A percentile compares a stretch with the other conserved stretches of the same genome.
phyloP scores from a whole-genome alignment of 2,888 invertebrate genomes.

The Luperina testacea region DNA sequence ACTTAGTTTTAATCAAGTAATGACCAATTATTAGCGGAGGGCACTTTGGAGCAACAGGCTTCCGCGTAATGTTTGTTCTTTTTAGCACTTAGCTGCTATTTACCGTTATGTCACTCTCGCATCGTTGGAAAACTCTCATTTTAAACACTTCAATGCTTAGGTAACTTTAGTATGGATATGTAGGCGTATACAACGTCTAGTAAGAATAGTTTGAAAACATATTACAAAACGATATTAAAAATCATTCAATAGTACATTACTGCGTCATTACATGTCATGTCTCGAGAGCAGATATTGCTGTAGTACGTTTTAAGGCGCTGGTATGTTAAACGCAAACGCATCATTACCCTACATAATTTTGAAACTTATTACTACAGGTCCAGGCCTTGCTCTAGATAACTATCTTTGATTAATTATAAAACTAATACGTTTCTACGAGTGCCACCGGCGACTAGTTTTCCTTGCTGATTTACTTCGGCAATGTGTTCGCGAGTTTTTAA shows the following conservation, averaged over 20 bases:
- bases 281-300: not conserved
- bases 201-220: not conserved
- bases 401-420: slow-evolving; percentile 25
- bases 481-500: slow-evolving; percentile 62
- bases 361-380: not conserved
- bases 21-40: slow-evolving; percentile 24
- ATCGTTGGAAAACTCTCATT: slow-evolving; percentile 16
- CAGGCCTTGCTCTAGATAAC: not conserved
- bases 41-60: slow-evolving; percentile 34
- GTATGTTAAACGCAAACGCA: not conserved
- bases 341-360: not conserved
- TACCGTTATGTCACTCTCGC: slow-evolving; percentile 20
- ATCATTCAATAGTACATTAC: not conserved
- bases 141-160: not conserved
- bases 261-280: not conserved
- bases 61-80: slow-evolving; percentile 29
- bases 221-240: not conserved
- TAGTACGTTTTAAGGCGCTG: not conserved
- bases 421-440: slow-evolving; percentile 11
- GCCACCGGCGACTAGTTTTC: slow-evolving; percentile 19
- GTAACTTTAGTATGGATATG: not conserved
- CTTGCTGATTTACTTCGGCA: slow-evolving; percentile 40
- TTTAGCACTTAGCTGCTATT: slow-evolving; percentile 38
- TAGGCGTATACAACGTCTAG: no score
- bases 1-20: slow-evolving; percentile 39